Evolutionary conservation across 2,797 vertebrate species (phyloP).

Genomic region (Dermochelys coriacea): DNA sequence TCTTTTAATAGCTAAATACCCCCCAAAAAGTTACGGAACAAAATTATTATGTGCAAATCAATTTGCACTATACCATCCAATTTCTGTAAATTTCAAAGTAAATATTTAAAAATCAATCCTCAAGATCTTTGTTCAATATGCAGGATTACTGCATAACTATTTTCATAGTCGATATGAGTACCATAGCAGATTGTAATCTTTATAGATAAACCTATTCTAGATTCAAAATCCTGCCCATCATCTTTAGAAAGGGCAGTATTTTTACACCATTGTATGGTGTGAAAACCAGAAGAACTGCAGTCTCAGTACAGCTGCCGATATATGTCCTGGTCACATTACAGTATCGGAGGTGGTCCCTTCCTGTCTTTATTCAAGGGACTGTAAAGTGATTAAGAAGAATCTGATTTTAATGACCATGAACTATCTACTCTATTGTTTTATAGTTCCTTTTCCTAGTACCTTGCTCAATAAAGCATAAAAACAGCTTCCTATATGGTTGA

Average conservation of each 20-base stretch:
- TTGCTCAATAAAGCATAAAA: neutral
- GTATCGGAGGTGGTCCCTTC: constrained; percentile 20
- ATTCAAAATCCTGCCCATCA: constrained; percentile 78
- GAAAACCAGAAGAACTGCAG: constrained; percentile 59
- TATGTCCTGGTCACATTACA: neutral
- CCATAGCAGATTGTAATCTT: neutral
- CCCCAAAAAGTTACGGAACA: neutral
- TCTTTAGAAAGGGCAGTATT: constrained; percentile 59
- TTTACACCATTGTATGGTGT: constrained; percentile 54
- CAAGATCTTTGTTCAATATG: rapidly evolving
- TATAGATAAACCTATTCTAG: neutral
- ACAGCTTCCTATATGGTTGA: constrained; percentile 39
- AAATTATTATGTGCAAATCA: neutral
- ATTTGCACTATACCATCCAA: rapidly evolving
- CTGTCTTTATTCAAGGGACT: constrained; percentile 7
- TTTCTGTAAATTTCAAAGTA: neutral
- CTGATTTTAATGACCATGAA: constrained; percentile 9
- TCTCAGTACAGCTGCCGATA: neutral
- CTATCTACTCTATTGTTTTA: neutral
- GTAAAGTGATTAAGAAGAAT: constrained; percentile 23
- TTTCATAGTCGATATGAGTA: neutral
- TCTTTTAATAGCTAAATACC: neutral
- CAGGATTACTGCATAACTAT: neutral
- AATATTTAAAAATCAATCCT: neutral
- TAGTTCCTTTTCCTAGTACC: neutral